Base-by-base conservation (phyloP, 2,888 invertebrate species). In the Ceraclea dissimilis region DNA sequence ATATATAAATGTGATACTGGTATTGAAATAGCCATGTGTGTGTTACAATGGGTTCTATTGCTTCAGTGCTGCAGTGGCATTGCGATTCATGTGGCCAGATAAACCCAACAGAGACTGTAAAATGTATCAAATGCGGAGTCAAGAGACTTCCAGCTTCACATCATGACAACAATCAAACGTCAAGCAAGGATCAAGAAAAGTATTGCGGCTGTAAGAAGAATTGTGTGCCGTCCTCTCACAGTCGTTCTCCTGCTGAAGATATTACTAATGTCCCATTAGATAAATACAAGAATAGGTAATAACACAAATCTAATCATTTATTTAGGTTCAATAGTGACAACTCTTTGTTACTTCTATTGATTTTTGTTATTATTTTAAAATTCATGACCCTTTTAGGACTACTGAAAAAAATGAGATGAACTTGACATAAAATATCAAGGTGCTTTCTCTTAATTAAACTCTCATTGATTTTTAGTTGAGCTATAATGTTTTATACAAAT, bases 31-130 rank as follows among this genome's bases (percentile, higher is more conserved):
- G 76, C 76, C 77, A 78, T 78, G 77, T 72, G 72, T 76, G 73
- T 74, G 75, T 73, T 77, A 76, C 75, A 75, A 92, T 92, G 92
- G 92, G 92, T 78, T 90, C 91, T 74, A 91, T 91, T 80, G 90
- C 91, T 78, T 92, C 92, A 74, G 91, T 92, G 79, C 84, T 92
- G 74, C 92, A 92, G 80, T 93, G 91, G 91, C 88, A 90, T 80
- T 92, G 92, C 81, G 83, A 83, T 74, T 83, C 85, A 75, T 92
- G 92, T 79, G 84, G 87, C 77, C 83, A 88, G 75, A 90, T 92
- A 76, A 92, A 92, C 75, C 90, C 91, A 64, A 90, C 90, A 63
- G 91, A 92, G 77, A 85, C 85, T 74, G 78, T 83, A 66, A 85
- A 83, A 79, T 92, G 92, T 76, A 81, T 86, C 79, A 84, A 88